Conservation (phyloP, 23 tunicate genomes). For the Pegea sp. region DNA sequence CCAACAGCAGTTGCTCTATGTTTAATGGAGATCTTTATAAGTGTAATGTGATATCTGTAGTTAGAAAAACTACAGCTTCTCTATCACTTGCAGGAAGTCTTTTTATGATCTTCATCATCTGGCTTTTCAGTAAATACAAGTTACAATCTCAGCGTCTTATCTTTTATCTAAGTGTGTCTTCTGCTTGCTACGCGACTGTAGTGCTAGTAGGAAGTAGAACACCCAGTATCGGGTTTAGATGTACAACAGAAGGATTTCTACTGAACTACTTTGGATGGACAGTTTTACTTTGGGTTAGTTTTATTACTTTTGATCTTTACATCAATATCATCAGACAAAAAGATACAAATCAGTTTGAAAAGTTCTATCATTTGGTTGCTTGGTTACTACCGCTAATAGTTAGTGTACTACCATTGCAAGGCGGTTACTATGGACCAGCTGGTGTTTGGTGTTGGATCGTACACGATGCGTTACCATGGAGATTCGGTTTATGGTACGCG, state of each 20-base stretch:
- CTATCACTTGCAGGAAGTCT: too few relatives aligned
- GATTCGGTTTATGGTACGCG: slow-evolving; percentile 11
- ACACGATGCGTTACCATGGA: slow-evolving; percentile 5
- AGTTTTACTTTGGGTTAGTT: slow-evolving; percentile 7
- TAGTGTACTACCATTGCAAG: slow-evolving; percentile 7
- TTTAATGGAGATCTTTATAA: too few relatives aligned
- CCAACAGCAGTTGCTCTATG: too few relatives aligned
- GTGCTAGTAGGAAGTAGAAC: slow-evolving; percentile 9
- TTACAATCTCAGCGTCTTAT: slow-evolving; percentile 12
- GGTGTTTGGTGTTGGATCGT: slow-evolving; percentile 29
- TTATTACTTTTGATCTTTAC: slow-evolving; percentile 14
- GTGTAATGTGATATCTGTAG: too few relatives aligned
- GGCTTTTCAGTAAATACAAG: too few relatives aligned
- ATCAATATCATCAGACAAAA: neutral
- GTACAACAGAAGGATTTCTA: slow-evolving; percentile 11
- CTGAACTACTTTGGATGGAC: slow-evolving; percentile 18
- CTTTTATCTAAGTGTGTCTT: slow-evolving; percentile 6
- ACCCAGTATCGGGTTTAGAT: neutral
- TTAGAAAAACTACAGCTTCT: too few relatives aligned
- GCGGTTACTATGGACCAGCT: slow-evolving; percentile 19
- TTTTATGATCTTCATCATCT: too few relatives aligned
- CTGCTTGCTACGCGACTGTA: slow-evolving; percentile 9
- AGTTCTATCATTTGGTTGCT: slow-evolving; percentile 6
- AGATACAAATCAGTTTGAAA: neutral
- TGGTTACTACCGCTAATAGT: slow-evolving; percentile 8